phyloP scores from a whole-genome alignment of 1,140 invertebrate species.

The Hydropsyche tenuis region DNA sequence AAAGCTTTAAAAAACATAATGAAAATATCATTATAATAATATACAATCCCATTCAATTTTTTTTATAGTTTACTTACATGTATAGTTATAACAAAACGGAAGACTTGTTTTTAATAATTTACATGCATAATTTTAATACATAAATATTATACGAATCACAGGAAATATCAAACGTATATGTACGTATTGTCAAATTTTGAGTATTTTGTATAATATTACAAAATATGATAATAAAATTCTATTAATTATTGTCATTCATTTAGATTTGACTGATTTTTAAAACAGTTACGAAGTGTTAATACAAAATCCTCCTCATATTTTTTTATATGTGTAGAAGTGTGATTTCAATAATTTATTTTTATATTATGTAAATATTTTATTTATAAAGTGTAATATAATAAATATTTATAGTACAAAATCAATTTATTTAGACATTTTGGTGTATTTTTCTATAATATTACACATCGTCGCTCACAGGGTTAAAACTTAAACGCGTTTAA shows the following conservation, averaged over 20 bases:
- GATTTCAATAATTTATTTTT: background rate
- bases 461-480: too few species aligned
- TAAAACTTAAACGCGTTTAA: too few species aligned
- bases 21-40: background rate
- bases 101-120: conserved; percentile 40
- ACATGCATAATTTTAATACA: conserved; percentile 15
- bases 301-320: background rate
- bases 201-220: conserved; percentile 42
- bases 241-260: conserved; percentile 41
- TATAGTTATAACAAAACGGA: conserved; percentile 45
- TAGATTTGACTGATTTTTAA: conserved; percentile 6
- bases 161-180: conserved; percentile 16
- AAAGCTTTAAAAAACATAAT: background rate
- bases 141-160: conserved; percentile 13
- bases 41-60: background rate
- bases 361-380: background rate
- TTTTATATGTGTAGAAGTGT: background rate
- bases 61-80: conserved; percentile 11
- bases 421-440: background rate
- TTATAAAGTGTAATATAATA: too few species aligned
- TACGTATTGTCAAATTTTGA: conserved; percentile 6
- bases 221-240: conserved; percentile 36
- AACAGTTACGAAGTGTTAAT: background rate
- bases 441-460: background rate
- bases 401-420: background rate